Conservation (phyloP, 1,140 invertebrate species). For the Drosophila grimshawi region DNA sequence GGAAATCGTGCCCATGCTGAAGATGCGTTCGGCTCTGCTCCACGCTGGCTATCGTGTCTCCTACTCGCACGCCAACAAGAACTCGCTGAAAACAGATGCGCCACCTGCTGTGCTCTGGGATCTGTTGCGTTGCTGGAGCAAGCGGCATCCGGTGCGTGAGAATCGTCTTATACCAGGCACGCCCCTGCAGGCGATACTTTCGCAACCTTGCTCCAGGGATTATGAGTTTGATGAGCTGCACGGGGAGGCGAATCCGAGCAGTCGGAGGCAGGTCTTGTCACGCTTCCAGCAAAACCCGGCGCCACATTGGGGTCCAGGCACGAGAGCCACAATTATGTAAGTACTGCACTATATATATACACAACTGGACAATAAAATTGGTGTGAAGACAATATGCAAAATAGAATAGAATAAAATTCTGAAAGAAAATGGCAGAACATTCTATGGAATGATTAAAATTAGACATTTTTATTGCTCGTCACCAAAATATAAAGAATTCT, state of each 20-base stretch:
- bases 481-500: background rate
- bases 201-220: conserved; percentile 84
- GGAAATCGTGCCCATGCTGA: conserved; percentile 87
- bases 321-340: conserved; percentile 89
- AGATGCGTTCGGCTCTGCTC: conserved; percentile 94
- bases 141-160: conserved; percentile 87
- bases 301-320: conserved; percentile 95
- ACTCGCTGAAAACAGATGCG: conserved; percentile 97
- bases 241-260: conserved; percentile 91
- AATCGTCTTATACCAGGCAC: conserved; percentile 86
- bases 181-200: conserved; percentile 87
- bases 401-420: too few species aligned
- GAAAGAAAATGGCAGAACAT: too few species aligned
- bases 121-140: conserved; percentile 93
- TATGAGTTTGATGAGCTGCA: conserved; percentile 89
- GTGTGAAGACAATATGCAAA: too few species aligned
- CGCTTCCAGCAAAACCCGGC: conserved; percentile 95
- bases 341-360: conserved; percentile 40
- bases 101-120: conserved; percentile 96
- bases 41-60: conserved; percentile 97
- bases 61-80: conserved; percentile 94
- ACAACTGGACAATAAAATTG: too few species aligned
- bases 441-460: too few species aligned
- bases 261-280: conserved; percentile 89
- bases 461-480: too few species aligned